These are phyloP conservation scores for Seladonia tumulorum DNA, from an alignment of 2,888 invertebrate genomes.

Conservation along the genomic window DNA sequence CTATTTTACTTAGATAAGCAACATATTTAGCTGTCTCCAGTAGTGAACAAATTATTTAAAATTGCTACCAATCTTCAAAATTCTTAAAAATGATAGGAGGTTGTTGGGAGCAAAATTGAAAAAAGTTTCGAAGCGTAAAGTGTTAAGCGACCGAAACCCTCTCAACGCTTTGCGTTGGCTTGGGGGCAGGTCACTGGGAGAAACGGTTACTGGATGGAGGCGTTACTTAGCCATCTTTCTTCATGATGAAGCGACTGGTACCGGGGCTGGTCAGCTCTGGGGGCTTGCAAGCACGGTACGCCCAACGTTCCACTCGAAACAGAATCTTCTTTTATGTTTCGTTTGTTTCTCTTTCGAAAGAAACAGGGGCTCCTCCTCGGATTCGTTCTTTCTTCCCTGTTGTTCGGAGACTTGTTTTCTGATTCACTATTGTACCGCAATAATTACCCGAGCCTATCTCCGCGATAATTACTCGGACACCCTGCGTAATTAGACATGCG, in stretches of 20 bases:
- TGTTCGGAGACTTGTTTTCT: neutral
- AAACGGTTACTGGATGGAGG: constrained; percentile 1
- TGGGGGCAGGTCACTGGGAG: neutral
- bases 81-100: neutral
- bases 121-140: neutral
- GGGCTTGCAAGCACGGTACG: constrained; percentile 1
- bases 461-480: neutral
- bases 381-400: neutral
- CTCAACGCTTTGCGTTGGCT: neutral
- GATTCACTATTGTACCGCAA: neutral
- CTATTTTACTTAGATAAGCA: neutral
- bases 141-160: neutral
- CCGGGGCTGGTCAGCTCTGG: neutral
- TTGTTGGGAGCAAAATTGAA: neutral
- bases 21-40: neutral
- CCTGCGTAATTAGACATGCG: too few relatives aligned
- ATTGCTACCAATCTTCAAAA: neutral
- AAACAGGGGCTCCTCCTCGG: neutral
- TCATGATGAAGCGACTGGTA: constrained; percentile 6
- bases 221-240: neutral
- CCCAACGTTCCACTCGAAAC: neutral
- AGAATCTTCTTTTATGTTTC: neutral
- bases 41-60: neutral
- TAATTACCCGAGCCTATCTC: neutral
- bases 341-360: neutral